Percentiles rank a stretch among this genome's conserved stretches.
These are phyloP conservation scores for Saccostrea echinata DNA, from an alignment of 1,140 invertebrate species.

Conservation along the genomic window DNA sequence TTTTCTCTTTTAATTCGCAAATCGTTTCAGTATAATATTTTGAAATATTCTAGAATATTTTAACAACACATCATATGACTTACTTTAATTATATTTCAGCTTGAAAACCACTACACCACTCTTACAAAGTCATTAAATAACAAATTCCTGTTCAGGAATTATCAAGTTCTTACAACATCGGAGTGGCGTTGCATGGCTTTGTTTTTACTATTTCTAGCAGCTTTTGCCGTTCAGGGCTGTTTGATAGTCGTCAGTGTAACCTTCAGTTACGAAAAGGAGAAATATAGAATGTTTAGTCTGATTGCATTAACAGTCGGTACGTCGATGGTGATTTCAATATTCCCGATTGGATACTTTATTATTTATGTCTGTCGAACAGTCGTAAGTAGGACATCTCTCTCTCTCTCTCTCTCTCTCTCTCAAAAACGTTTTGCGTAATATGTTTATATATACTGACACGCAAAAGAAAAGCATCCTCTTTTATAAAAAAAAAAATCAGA, in stretches of 20 bases:
- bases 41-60: no score
- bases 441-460: no score
- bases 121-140: background rate
- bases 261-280: background rate
- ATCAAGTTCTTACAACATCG: background rate
- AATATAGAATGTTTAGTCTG: background rate
- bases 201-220: background rate
- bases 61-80: no score
- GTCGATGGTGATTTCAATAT: background rate
- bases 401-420: background rate
- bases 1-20: background rate
- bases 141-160: background rate
- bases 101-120: no score
- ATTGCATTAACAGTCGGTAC: background rate
- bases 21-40: background rate
- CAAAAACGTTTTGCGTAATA: no score
- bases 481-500: no score
- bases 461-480: background rate
- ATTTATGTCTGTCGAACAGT: background rate
- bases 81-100: no score
- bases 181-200: background rate
- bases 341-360: background rate
- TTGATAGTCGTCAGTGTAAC: background rate
- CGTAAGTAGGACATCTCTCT: background rate
- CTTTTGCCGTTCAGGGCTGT: background rate